phyloP scores from a whole-genome alignment of 2,113 vertebrate genomes.

The Myrmecobius fasciatus region DNA sequence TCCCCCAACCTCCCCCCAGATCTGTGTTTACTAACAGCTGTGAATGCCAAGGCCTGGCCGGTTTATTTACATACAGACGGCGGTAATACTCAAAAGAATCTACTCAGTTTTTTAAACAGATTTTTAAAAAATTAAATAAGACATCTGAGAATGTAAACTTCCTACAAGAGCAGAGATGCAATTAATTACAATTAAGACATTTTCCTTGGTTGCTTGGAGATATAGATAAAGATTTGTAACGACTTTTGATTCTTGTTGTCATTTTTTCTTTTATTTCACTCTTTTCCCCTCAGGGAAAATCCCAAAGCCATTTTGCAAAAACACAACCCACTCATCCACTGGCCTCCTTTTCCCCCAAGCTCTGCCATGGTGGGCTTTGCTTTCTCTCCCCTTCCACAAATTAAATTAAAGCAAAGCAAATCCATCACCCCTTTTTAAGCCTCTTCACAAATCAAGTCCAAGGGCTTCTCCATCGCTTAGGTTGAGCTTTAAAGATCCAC shows the following conservation, averaged over 20 bases:
- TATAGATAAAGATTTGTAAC: neutral
- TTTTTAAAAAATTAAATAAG: neutral
- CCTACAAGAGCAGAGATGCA: no score
- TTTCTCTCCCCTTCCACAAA: neutral
- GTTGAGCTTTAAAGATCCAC: neutral
- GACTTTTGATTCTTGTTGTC: neutral
- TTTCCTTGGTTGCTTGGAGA: neutral
- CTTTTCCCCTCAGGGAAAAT: slow-evolving; percentile 4
- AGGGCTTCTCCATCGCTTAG: neutral
- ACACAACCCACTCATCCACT: neutral
- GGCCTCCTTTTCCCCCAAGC: neutral
- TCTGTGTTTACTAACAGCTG: neutral
- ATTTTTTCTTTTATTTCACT: neutral
- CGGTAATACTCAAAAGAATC: neutral
- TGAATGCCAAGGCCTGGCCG: neutral
- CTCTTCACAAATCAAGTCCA: neutral
- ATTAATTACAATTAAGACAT: neutral
- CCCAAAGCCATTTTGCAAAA: neutral
- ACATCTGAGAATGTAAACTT: neutral
- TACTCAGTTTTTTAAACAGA: neutral
- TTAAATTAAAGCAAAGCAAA: neutral
- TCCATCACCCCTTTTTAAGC: neutral
- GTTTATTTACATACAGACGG: neutral
- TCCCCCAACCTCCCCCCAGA: neutral
- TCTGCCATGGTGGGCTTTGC: neutral